Percentiles rank a stretch among this genome's conserved stretches.
These are phyloP conservation scores for Leptogaster cylindrica DNA, from an alignment of 2,888 invertebrate species.

Conservation along the genomic window DNA sequence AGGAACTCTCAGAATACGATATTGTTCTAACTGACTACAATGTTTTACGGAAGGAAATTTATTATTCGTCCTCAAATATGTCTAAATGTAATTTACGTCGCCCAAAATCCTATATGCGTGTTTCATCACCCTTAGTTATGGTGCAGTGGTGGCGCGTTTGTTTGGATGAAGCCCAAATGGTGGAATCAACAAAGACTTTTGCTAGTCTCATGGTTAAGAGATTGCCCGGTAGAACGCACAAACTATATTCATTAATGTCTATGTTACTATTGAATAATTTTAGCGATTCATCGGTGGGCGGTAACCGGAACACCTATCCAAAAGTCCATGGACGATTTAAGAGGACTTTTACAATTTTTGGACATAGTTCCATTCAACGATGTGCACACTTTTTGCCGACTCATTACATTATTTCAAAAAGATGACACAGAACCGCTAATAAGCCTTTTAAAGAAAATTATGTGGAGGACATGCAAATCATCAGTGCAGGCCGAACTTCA, in stretches of 20 bases:
- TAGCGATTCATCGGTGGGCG: constrained; percentile 73
- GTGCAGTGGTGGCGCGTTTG: constrained; percentile 80
- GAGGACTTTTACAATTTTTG: constrained; percentile 58
- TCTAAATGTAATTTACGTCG: constrained; percentile 62
- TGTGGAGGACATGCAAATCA: constrained; percentile 75
- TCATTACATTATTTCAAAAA: constrained; percentile 44
- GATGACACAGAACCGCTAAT: constrained; percentile 55
- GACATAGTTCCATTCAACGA: constrained; percentile 57
- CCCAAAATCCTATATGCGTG: constrained; percentile 69
- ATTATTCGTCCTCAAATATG: constrained; percentile 65
- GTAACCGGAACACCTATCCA: constrained; percentile 78
- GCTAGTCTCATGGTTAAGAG: constrained; percentile 63
- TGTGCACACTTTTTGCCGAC: constrained; percentile 52
- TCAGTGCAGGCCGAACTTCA: constrained; percentile 72
- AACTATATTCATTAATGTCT: neutral
- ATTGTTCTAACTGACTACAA: constrained; percentile 76
- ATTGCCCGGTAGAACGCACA: constrained; percentile 52
- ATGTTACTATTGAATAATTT: neutral
- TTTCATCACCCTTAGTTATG: constrained; percentile 71
- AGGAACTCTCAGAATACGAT: constrained; percentile 69
- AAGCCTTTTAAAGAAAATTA: constrained; percentile 64
- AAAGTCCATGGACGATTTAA: constrained; percentile 64
- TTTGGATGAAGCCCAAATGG: constrained; percentile 82
- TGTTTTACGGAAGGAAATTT: constrained; percentile 68
- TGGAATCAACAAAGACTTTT: constrained; percentile 67